Conservation (phyloP, 1,140 invertebrate genomes). For the Diploscapter pachys region DNA sequence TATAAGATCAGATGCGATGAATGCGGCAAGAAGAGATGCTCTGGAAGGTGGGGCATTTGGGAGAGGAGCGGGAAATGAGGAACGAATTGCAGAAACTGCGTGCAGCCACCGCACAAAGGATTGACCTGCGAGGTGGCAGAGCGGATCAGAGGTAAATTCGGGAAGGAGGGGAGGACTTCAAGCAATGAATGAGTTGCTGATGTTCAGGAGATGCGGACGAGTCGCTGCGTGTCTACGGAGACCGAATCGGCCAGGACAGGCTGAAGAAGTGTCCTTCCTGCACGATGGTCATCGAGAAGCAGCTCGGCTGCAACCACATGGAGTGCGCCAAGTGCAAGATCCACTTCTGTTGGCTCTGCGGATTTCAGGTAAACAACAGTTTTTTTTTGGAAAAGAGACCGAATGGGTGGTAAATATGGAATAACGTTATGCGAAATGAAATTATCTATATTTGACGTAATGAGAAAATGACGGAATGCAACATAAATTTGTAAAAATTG, state of each 20-base stretch:
- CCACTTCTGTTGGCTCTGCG: conserved; percentile 18
- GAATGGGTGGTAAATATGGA: too few species aligned
- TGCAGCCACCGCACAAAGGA: conserved; percentile 8
- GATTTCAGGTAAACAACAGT: neutral
- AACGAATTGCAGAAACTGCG: neutral
- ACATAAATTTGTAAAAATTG: too few species aligned
- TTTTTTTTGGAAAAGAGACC: neutral
- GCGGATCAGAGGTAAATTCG: neutral
- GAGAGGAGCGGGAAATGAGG: neutral
- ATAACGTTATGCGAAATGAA: too few species aligned
- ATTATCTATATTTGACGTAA: too few species aligned
- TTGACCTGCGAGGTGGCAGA: conserved; percentile 1
- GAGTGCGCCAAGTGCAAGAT: conserved; percentile 15
- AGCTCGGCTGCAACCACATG: conserved; percentile 17
- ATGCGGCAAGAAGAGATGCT: neutral
- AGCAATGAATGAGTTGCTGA: neutral
- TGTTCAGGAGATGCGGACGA: neutral
- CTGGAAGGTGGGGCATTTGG: neutral
- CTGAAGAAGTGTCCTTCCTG: conserved; percentile 15
- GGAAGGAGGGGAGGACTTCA: neutral
- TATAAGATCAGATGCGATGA: neutral
- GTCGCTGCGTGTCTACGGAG: neutral
- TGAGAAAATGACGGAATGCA: too few species aligned
- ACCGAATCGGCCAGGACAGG: neutral
- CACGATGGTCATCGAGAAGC: conserved; percentile 9